Percentiles rank a stretch among this genome's conserved stretches.
Evolutionary conservation across 2,888 invertebrate species (phyloP).

Genomic region (Acronicta leporina): DNA sequence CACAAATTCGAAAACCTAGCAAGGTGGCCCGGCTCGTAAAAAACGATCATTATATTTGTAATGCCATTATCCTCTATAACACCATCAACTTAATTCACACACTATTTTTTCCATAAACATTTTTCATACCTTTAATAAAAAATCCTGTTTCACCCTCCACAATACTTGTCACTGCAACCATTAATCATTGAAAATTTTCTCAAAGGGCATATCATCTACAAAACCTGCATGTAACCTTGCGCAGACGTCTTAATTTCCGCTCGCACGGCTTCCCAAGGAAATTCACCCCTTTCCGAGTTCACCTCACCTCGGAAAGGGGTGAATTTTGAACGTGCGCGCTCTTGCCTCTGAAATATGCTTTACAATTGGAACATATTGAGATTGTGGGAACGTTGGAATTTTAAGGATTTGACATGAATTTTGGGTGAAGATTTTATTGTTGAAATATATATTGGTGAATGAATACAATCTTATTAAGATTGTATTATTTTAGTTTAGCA

Average conservation of each 20-base stretch:
- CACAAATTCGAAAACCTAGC: no score
- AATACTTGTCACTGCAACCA: constrained; percentile 35
- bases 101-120: no score
- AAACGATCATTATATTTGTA: no score
- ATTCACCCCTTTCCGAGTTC: constrained; percentile 51
- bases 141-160: not conserved
- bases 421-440: constrained; percentile 26
- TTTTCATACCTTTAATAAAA: not conserved
- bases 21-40: no score
- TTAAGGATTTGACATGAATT: constrained; percentile 31
- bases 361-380: constrained; percentile 35
- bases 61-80: no score
- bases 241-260: constrained; percentile 64
- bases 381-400: constrained; percentile 27
- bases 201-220: constrained; percentile 18
- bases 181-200: constrained; percentile 41
- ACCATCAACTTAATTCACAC: no score
- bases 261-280: constrained; percentile 49
- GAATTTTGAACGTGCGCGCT: constrained; percentile 46
- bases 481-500: not conserved
- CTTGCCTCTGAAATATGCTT: constrained; percentile 43
- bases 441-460: not conserved
- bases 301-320: no score
- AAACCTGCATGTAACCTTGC: constrained; percentile 47
- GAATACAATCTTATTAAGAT: not conserved